Evolutionary conservation across 2,888 invertebrate species (phyloP).

Genomic region (Meiosimyza platycephala): DNA sequence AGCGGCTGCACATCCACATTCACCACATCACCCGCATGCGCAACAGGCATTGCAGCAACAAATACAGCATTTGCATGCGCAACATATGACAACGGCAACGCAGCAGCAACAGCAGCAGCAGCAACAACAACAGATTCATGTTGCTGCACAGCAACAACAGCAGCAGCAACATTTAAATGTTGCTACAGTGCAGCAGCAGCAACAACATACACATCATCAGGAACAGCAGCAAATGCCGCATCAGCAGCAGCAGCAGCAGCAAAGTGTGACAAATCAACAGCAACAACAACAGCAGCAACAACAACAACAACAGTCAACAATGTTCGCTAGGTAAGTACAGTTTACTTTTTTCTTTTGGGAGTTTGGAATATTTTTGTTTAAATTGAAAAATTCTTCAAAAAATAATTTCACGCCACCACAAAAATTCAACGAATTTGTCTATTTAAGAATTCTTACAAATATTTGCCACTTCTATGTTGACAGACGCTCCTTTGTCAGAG

Average conservation of each 20-base stretch:
- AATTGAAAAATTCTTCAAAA: background rate
- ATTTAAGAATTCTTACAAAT: background rate
- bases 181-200: conserved; percentile 46
- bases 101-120: conserved; percentile 39
- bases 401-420: background rate
- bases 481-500: conserved; percentile 5
- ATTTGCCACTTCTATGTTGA: background rate
- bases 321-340: conserved; percentile 54
- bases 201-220: conserved; percentile 41
- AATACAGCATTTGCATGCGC: conserved; percentile 37
- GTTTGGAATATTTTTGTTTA: conserved; percentile 12
- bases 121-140: conserved; percentile 39
- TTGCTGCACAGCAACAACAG: conserved; percentile 26
- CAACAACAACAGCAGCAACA: conserved; percentile 49
- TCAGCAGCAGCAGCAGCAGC: conserved; percentile 39
- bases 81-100: conserved; percentile 43
- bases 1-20: conserved; percentile 33
- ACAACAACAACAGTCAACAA: conserved; percentile 50
- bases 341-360: conserved; percentile 5
- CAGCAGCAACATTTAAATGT: conserved; percentile 32
- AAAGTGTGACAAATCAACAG: conserved; percentile 41
- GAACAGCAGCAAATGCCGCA: conserved; percentile 47
- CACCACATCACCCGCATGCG: conserved; percentile 27
- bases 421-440: background rate
- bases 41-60: conserved; percentile 43